Conservation (phyloP, 2,113 vertebrate species). For the Marcusenius ussheri region DNA sequence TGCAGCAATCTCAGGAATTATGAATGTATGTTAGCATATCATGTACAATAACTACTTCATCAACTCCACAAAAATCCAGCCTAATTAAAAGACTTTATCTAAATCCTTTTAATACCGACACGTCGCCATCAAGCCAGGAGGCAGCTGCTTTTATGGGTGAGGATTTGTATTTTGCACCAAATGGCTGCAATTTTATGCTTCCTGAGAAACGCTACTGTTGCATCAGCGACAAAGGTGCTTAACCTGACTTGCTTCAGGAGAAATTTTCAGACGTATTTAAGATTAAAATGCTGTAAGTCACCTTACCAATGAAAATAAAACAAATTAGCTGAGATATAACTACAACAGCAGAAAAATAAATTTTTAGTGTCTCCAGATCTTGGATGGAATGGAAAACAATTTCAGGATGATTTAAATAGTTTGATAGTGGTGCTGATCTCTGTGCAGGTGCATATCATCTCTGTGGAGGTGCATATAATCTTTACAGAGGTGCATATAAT, state of each 20-base stretch:
- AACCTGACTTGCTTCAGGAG: not conserved
- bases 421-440: not conserved
- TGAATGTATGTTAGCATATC: not conserved
- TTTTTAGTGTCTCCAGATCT: not conserved
- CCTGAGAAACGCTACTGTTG: not conserved
- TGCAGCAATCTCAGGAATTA: not conserved
- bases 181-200: not conserved
- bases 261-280: not conserved
- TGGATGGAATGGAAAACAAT: not conserved
- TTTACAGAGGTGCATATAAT: no score
- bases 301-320: not conserved
- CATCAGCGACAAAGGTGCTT: not conserved
- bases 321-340: not conserved
- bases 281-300: not conserved
- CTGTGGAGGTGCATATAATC: no score
- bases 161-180: not conserved
- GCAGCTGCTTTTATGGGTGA: not conserved
- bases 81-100: not conserved
- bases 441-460: not conserved
- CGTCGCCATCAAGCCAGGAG: not conserved
- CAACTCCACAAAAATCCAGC: not conserved
- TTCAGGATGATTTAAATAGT: not conserved
- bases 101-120: not conserved
- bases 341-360: not conserved
- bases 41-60: not conserved